Base-by-base conservation (phyloP, 2,888 invertebrate species). In the Holacanthella duospinosa region DNA sequence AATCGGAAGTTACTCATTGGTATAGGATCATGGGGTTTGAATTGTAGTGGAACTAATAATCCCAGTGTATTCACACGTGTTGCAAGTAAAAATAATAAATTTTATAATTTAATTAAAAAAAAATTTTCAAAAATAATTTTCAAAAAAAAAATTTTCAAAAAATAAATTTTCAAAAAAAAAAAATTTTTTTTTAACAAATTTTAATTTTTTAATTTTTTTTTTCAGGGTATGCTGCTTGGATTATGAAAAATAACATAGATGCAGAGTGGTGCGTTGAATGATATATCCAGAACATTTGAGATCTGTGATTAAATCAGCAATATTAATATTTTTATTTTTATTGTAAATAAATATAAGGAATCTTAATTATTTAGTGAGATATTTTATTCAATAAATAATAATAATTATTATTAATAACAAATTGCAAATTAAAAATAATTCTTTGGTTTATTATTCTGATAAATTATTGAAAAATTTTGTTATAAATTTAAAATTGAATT, bases 231-330 rank as follows among this genome's bases (percentile, higher is more conserved):
- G 43, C 36, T 25, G 28, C 25, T 21, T 59, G 59, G 59, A 59
- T 59, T 25, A 3, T 59, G 44, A 43, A 48, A n/a, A 59, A 59
- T 43, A 59, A n/a, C 12, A 26, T 4, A 25, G 25, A 59, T n/a
- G 59, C 59, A 24, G 59, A 59, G 21, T 59, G 59, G 59, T 59
- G 59, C 21, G 25, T 48, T 16, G 59, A 44, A 44, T 59, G 48
- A 48, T 16, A 36, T 36, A n/a, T n/a, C n/a, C n/a, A n/a, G n/a
- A n/a, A n/a, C n/a, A n/a, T n/a, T n/a, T n/a, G n/a, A n/a, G n/a
- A n/a, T n/a, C n/a, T n/a, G n/a, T n/a, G n/a, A n/a, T n/a, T n/a
- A n/a, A n/a, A n/a, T n/a, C n/a, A n/a, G n/a, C n/a, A n/a, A n/a
- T n/a, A n/a, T n/a, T n/a, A n/a, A n/a, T n/a, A n/a, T n/a, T n/a